Evolutionary conservation across 2,888 invertebrate genomes (phyloP), one percentile per base, ranked within the genome.

Genomic region (Nomada fucata): DNA sequence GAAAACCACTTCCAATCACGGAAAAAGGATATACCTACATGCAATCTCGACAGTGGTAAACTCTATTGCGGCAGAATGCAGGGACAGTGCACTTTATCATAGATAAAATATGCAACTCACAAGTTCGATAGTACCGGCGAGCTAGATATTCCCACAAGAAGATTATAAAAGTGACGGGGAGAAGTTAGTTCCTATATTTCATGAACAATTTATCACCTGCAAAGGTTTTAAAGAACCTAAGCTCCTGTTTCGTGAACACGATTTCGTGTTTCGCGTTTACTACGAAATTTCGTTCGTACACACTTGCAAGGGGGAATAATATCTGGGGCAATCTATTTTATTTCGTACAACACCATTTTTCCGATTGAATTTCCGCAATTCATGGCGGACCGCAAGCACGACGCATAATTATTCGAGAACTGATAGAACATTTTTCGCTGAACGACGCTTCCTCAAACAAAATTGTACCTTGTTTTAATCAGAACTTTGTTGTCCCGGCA

Each of bases 31-130:
- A 77, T 60, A 76, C 61, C 36, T 7, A 36, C 36, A 65, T 76
- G 47, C 47, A 47, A 13, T 64, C 73, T 76, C 61, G 64, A 60
- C 52, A 63, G 82, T 76, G 53, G 55, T 73, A 74, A 85, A 68
- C 60, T 73, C 68, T 63, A 69, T 52, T 47, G 71, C 44, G 50
- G 20, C n/a, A 65, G 69, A 52, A 63, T 65, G 70, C 61, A 76
- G 77, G 67, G 65, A 63, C 53, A 52, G 36, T 72, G 83, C 75
- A 84, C 79, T 86, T 86, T 86, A 79, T 86, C 81, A 76, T 65
- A 44, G 79, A 86, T 86, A 86, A 86, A 86, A 84, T 86, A 86
- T 86, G 86, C 82, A 83, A 81, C 77, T 81, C 84, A 84, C 86
- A 82, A 79, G 75, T 86, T 86, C 68, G 67, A 73, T 76, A 79